Percentiles rank a stretch among this genome's conserved stretches.
Conservation (phyloP, 2,888 invertebrate species). For the Phyllotreta cruciferae region DNA sequence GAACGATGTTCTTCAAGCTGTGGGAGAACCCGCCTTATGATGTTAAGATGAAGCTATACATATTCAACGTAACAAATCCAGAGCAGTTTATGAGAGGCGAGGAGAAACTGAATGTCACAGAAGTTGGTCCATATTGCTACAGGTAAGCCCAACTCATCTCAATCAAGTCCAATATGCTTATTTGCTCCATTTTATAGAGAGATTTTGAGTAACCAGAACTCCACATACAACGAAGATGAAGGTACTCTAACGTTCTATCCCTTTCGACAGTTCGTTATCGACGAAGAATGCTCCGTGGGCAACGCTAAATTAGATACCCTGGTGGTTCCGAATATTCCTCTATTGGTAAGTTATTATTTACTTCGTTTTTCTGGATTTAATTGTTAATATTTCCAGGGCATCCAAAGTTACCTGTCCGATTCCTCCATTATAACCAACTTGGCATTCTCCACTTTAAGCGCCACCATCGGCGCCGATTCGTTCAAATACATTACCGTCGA, state of each 20-base stretch:
- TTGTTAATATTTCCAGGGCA: slow-evolving; percentile 60
- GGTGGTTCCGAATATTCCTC: slow-evolving; percentile 73
- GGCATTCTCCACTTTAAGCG: slow-evolving; percentile 67
- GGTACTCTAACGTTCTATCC: slow-evolving; percentile 74
- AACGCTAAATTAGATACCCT: slow-evolving; percentile 68
- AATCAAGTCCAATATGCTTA: background rate
- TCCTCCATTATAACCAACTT: slow-evolving; percentile 66
- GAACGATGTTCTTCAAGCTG: slow-evolving; percentile 67
- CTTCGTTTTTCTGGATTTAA: background rate
- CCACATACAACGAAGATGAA: slow-evolving; percentile 67
- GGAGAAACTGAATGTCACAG: slow-evolving; percentile 71
- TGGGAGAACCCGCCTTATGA: slow-evolving; percentile 72
- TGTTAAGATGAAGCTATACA: slow-evolving; percentile 70
- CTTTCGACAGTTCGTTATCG: slow-evolving; percentile 65
- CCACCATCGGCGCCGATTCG: slow-evolving; percentile 66
- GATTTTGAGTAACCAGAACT: slow-evolving; percentile 70
- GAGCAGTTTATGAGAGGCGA: slow-evolving; percentile 70
- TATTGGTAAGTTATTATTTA: slow-evolving; percentile 66
- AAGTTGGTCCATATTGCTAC: slow-evolving; percentile 85
- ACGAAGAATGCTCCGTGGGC: slow-evolving; percentile 71
- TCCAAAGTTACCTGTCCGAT: slow-evolving; percentile 64
- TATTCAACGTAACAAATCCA: slow-evolving; percentile 84
- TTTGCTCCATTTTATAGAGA: slow-evolving; percentile 63
- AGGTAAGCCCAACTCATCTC: slow-evolving; percentile 65
- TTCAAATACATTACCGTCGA: slow-evolving; percentile 71